Base-by-base conservation (phyloP, 2,113 vertebrate species). In the Macheiramphus alcinus region DNA sequence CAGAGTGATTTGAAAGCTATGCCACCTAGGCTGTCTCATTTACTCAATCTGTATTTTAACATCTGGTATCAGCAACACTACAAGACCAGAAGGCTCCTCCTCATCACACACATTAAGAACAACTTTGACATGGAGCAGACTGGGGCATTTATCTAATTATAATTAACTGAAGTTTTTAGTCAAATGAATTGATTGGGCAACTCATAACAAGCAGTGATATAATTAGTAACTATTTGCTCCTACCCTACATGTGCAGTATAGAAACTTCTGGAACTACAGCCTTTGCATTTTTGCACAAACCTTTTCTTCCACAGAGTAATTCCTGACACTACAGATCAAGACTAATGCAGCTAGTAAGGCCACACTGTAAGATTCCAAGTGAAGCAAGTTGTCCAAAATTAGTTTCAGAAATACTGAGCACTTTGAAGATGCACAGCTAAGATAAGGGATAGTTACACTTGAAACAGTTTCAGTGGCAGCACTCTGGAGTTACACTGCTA, bases 271-370 rank as follows among this genome's bases (percentile, higher is more conserved):
- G 6, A 84, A 88, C 13, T 68, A 72, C 17, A 68, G 23, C 11
- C 29, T 81, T 36, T 25, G 4, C 1, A 0, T 7, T 2, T 45
- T 36, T 40, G 18, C 23, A 27, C 3, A 29, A 68, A 56, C 13
- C 19, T 70, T 8, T 79, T 48, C 18, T 73, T 66, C 9, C 32
- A 34, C 11, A 48, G 12, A 45, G 6, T 20, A 61, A 71, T 20
- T 73, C 16, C 32, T 85, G 15, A 71, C 29, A 42, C 59, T 9
- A 58, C 1, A 73, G 7, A 59, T 20, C 12, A 80, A 76, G 17
- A 71, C 5, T 32, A 45, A n/a, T 0, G 3, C 36, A 93, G 20
- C 29, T 47, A 74, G 2, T 16, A 74, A 53, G 1, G 25, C 34
- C 23, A 80, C 5, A 40, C 14, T 31, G 0, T 50, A 52, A 55